Conservation (phyloP, 2,888 invertebrate species). For the Monoplex corrugatus region DNA sequence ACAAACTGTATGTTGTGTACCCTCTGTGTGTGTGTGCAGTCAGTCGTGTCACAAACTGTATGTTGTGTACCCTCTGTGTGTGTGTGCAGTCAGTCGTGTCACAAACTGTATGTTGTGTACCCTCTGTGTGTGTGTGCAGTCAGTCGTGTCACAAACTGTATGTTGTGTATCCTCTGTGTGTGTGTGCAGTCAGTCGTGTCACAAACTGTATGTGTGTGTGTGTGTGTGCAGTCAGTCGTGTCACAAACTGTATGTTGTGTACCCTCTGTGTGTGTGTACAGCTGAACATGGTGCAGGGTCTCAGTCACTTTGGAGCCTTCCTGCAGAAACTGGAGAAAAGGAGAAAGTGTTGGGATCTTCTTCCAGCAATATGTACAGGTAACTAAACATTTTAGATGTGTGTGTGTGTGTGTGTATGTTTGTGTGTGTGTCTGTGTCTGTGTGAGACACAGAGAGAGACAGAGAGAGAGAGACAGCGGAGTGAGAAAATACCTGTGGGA, state of each 20-base stretch:
- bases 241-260: constrained; percentile 4
- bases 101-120: no score
- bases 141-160: no score
- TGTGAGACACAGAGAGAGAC: no score
- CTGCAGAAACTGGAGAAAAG: constrained; percentile 77
- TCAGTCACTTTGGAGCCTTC: constrained; percentile 77
- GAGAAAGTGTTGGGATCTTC: constrained; percentile 73
- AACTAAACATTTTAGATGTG: no score
- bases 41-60: neutral
- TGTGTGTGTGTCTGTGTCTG: no score
- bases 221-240: no score
- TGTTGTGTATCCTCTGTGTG: no score
- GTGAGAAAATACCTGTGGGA: no score
- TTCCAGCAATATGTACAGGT: constrained; percentile 70
- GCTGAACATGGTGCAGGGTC: constrained; percentile 77
- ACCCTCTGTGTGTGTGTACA: constrained; percentile 57
- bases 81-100: no score
- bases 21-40: constrained; percentile 22
- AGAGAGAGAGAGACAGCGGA: no score
- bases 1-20: neutral
- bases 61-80: constrained; percentile 18
- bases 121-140: neutral
- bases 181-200: no score
- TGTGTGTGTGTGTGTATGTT: no score
- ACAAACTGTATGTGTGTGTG: neutral